Conservation (phyloP, 2,888 invertebrate species). For the Pseudoips prasinana region DNA sequence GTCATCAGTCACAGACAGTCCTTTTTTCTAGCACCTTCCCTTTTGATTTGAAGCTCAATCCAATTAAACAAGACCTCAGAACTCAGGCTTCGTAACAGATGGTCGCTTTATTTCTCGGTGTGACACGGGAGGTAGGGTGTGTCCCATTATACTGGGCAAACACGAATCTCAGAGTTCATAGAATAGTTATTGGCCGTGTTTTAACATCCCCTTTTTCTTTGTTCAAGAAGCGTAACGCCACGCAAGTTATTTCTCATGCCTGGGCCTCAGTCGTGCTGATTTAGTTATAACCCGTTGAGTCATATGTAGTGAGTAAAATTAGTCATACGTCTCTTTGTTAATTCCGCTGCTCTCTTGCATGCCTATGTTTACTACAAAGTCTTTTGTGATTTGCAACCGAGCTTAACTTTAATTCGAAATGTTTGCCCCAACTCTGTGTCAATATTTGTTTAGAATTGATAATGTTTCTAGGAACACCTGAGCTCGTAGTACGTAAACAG, state of each 20-base stretch:
- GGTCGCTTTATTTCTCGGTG: conserved; percentile 21
- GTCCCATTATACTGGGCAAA: conserved; percentile 49
- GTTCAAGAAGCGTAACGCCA: conserved; percentile 72
- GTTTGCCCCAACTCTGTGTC: conserved; percentile 4
- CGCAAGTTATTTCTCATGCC: conserved; percentile 70
- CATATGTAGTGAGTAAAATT: conserved; percentile 50
- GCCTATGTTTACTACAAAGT: conserved; percentile 34
- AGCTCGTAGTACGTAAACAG: conserved; percentile 16
- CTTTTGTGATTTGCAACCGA: conserved; percentile 17
- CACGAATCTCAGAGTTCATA: conserved; percentile 56
- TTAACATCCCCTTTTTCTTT: conserved; percentile 70
- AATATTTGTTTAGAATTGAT: conserved; percentile 15
- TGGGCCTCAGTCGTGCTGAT: conserved; percentile 45
- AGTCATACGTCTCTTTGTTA: conserved; percentile 57
- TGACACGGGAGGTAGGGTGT: conserved; percentile 34
- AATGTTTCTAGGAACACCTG: conserved; percentile 15
- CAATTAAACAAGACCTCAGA: conserved; percentile 38
- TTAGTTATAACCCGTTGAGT: conserved; percentile 53
- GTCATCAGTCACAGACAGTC: conserved; percentile 46
- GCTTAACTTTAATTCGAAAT: conserved; percentile 13
- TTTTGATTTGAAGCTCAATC: conserved; percentile 42
- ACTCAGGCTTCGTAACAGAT: conserved; percentile 29
- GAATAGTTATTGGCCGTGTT: conserved; percentile 58
- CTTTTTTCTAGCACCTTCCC: conserved; percentile 52
- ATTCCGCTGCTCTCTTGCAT: conserved; percentile 36